These are phyloP conservation scores for Ormyrus thymus DNA, from an alignment of 2,888 invertebrate species.

Conservation along the genomic window DNA sequence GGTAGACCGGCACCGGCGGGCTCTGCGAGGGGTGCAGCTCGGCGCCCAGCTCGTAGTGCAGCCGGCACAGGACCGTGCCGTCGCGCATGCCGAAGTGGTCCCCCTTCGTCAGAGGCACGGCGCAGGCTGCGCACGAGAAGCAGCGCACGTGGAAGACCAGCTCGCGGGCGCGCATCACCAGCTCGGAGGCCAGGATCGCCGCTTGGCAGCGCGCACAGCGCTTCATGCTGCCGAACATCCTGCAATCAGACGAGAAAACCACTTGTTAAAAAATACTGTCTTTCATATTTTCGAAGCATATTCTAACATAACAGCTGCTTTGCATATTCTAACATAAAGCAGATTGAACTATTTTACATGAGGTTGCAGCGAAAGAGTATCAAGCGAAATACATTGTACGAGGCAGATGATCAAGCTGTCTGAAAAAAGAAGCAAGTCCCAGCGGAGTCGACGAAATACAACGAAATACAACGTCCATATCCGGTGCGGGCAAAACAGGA, in stretches of 20 bases:
- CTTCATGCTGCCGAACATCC: constrained; percentile 89
- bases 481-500: constrained; percentile 35
- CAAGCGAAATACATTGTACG: too few relatives aligned
- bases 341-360: too few relatives aligned
- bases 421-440: background rate
- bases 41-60: constrained; percentile 80
- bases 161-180: constrained; percentile 96
- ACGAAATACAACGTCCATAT: constrained; percentile 30
- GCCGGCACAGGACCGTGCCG: constrained; percentile 90
- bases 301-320: too few relatives aligned
- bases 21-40: constrained; percentile 72
- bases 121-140: constrained; percentile 94
- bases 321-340: too few relatives aligned
- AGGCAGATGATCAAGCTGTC: too few relatives aligned
- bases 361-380: too few relatives aligned
- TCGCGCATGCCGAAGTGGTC: constrained; percentile 96
- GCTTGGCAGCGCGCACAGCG: constrained; percentile 93
- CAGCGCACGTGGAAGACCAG: constrained; percentile 96
- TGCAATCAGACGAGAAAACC: constrained; percentile 72
- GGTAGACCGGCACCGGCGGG: constrained; percentile 72
- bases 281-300: too few relatives aligned
- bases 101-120: constrained; percentile 90
- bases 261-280: background rate
- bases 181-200: constrained; percentile 90
- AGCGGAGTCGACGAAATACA: constrained; percentile 8